Base-by-base conservation (phyloP, 2,888 invertebrate species). In the Graphium colonna region DNA sequence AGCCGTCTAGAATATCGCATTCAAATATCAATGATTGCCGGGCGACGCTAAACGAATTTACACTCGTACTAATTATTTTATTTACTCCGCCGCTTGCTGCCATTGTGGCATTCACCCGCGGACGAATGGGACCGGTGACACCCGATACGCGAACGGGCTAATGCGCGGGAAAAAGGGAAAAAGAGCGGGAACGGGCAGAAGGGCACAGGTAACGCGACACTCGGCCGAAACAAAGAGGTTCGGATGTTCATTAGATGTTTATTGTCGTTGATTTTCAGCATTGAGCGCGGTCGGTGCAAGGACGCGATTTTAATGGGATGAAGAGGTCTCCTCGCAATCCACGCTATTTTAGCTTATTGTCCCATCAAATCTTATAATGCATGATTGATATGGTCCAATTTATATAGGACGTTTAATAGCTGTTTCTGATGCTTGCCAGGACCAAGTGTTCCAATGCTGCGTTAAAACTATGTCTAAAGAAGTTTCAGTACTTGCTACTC, bases 21-120 rank as follows among this genome's bases (percentile, higher is more conserved):
- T 79, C 71, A 74, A 73, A 75, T 69, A 72, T 71, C 68, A 76
- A 73, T 77, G 67, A 77, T 69, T 65, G 67, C n/a, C 69, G 65
- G 65, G 75, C 77, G 75, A 77, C 68, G 63, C 60, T 78, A 77
- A 79, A 75, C 75, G 75, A 70, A 64, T 76, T 79, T 80, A 82
- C 85, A 82, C 84, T 76, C 77, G 67, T 71, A 83, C 83, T 84
- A 86, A 86, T 85, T 85, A 84, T 83, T 81, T 75, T 77, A 77
- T 81, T 77, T 77, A 64, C 62, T 12, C 46, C 36, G 36, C 52
- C 52, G 47, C 61, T 57, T 50, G 59, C 60, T 58, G 60, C 58
- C 70, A 67, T 72, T 70, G 67, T 69, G 62, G 62, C 58, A 58
- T 62, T 65, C 67, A 63, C 42, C 58, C 62, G 52, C 36, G 61